Evolutionary conservation across 2,797 vertebrate genomes (phyloP), one percentile per base, ranked within the genome.

Genomic region (Antennarius maculatus): DNA sequence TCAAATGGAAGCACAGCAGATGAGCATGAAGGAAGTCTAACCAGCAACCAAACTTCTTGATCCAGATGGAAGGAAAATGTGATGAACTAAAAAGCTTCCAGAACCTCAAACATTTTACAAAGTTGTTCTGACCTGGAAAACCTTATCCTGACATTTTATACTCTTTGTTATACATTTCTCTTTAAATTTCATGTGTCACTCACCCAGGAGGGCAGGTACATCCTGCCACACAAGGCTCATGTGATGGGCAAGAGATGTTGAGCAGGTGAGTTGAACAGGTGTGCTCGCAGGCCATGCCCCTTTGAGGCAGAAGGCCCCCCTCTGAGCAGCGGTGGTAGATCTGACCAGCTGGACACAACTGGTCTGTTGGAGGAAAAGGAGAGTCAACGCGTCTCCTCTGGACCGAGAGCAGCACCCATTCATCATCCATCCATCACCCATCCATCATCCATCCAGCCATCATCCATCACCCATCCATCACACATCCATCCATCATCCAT

Each of bases 181-280:
- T 34, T 3, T 39, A 39, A 39, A 39, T 39, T 1, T 34, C 2
- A 39, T 9, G 37, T 39, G 37, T 31, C 42, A 90, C 96, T 92
- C 86, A 99, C 97, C 96, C 96, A 0, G 71, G 79, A 2, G 96
- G 95, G 76, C 97, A 99, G 70, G 91, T 84, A 1, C 97, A 99
- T 66, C 96, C 96, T 0, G 96, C 93, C 59, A 97, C 88, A 50
- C 97, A 99, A 23, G 96, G 95, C 74, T 95, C 92, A 0, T 91
- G 93, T 23, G 91, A 62, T 0, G 96, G 91, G 71, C 95, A 85
- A 55, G 96, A 96, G 80, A 98, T 89, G 83, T 98, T 98, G 42
- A 99, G 92, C 76, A 98, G 93, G 81, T 95, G 94, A 49, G 97
- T 96, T 74, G 97, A 97, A 74, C 97, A 99, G 3, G 96, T 97